Conservation (phyloP, 1,140 invertebrate species). For the Bombus impatiens region DNA sequence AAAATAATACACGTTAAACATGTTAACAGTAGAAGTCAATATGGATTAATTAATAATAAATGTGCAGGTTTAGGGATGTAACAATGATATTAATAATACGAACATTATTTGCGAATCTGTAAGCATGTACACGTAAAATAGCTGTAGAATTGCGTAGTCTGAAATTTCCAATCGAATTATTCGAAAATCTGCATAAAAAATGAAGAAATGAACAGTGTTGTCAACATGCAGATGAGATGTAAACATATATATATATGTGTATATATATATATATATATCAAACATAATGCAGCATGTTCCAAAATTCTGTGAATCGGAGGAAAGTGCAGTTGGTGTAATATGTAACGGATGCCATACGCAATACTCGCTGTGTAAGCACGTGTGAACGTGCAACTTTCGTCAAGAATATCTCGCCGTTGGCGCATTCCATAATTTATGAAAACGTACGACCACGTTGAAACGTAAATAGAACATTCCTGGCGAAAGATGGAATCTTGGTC, state of each 20-base stretch:
- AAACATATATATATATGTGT: too few species aligned
- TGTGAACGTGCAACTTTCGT: slow-evolving; percentile 9
- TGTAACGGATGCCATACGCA: neutral
- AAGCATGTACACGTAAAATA: too few species aligned
- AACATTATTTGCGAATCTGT: neutral
- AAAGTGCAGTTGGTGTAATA: neutral
- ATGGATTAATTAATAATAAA: neutral
- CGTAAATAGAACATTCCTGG: slow-evolving; percentile 42
- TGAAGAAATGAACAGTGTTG: neutral
- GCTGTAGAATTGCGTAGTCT: neutral
- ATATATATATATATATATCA: too few species aligned
- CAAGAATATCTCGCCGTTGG: slow-evolving; percentile 32
- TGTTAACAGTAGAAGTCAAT: neutral
- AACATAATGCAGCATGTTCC: neutral
- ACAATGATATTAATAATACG: neutral
- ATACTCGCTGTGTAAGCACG: slow-evolving; percentile 18
- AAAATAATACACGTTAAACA: neutral
- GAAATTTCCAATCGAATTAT: neutral
- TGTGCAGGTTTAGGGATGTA: neutral
- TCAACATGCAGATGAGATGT: too few species aligned
- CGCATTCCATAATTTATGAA: slow-evolving; percentile 44
- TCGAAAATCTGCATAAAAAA: neutral
- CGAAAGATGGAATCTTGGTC: slow-evolving; percentile 13
- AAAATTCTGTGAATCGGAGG: neutral
- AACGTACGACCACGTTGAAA: neutral